A percentile compares a stretch with the other conserved stretches of the same genome.
Conservation (phyloP, 1,140 invertebrate genomes). For the Drosophila kepulauana region DNA sequence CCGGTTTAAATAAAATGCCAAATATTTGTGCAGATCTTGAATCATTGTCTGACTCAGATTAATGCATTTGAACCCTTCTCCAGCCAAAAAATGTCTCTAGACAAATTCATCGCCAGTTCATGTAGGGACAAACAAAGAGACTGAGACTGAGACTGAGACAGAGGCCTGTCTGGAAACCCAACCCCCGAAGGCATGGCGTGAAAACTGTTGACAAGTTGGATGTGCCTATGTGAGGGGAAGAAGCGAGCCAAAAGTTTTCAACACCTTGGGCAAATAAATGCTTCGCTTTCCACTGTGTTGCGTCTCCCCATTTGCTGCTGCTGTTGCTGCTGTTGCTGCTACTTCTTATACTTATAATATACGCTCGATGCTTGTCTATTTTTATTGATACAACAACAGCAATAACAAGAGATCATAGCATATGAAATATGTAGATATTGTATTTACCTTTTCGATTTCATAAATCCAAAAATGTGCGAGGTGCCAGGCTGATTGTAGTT, state of each 20-base stretch:
- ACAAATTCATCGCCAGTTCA: conserved; percentile 23
- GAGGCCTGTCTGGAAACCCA: not conserved
- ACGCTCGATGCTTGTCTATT: conserved; percentile 60
- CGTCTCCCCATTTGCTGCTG: not conserved
- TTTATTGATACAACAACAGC: conserved; percentile 59
- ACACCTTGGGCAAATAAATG: conserved; percentile 75
- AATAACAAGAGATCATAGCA: conserved; percentile 33
- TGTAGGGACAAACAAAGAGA: too few species aligned
- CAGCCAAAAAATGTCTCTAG: not conserved
- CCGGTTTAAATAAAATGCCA: not conserved
- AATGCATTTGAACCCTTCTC: conserved; percentile 26
- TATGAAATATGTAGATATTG: conserved; percentile 30
- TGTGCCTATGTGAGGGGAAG: conserved; percentile 10
- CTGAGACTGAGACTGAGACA: too few species aligned
- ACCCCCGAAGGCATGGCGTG: not conserved
- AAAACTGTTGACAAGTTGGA: conserved; percentile 63
- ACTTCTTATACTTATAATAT: conserved; percentile 17
- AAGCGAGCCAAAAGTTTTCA: conserved; percentile 58
- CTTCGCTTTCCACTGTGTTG: conserved; percentile 36
- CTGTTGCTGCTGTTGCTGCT: not conserved
- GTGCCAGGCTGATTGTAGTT: conserved; percentile 26
- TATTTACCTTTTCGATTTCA: conserved; percentile 82
- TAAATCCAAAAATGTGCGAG: conserved; percentile 71
- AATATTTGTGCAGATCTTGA: conserved; percentile 4
- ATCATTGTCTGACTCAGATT: conserved; percentile 13